Base-by-base conservation (phyloP, 2,113 vertebrate genomes). In the Nothocercus nigrocapillus region DNA sequence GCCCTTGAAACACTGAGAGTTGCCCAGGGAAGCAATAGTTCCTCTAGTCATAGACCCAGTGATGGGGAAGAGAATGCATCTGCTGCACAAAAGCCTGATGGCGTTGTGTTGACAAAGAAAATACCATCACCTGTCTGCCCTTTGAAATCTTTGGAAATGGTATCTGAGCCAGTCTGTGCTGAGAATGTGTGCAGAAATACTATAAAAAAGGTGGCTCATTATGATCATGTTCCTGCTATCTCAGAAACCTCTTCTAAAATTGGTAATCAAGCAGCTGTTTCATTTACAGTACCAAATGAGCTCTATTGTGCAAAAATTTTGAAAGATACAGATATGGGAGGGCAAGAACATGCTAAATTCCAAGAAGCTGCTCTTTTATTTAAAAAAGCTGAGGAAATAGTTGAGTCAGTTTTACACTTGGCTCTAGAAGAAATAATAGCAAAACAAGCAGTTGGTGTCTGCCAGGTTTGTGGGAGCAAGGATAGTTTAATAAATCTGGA, bases 351-450 rank as follows among this genome's bases (percentile, higher is more conserved):
- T 62, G n/a, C 81, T 89, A 34, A 91, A 81, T 87, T 77, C 86
- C 85, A 62, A 79, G 90, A 95, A 59, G 42, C 81, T 84, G 45
- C 90, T 87, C 44, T 53, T 85, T 90, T 97, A 56, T 59, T 94
- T 74, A 88, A 91, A 90, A 98, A 97, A 85, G 97, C 97, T 82
- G 95, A 96, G 73, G 95, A 95, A 63, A 89, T 98, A 59, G 93
- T 96, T 87, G 58, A 82, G 58, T 96, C 85, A 2, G 94, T 97
- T 94, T 97, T 98, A 56, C 82, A 78, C 83, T 97, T 97, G 82
- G 97, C 96, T 66, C 63, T 85, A 81, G 95, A 98, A 96, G 98
- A 98, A 90, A 81, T 98, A 73, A 94, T 82, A 94, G 91, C 93
- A 77, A 95, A 93, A 68, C 77, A 72, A 54, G 72, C 61, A 28